Conservation (phyloP, 2,888 invertebrate genomes). For the Belgica antarctica region DNA sequence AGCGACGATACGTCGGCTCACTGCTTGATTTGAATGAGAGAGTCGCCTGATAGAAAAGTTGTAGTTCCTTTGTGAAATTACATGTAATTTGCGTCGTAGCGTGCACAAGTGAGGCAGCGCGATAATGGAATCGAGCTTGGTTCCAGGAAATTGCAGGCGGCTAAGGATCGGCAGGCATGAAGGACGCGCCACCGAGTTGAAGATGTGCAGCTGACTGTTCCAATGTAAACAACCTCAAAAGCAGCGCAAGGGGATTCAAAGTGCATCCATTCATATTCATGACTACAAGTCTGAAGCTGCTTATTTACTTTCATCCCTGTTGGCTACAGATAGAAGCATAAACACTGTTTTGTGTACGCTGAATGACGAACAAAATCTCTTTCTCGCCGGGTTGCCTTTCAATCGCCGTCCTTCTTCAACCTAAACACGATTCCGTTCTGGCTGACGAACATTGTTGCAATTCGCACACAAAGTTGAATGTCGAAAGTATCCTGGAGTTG, state of each 20-base stretch:
- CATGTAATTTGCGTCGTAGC: not conserved
- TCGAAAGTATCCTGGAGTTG: conserved; percentile 36
- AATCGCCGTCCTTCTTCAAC: not conserved
- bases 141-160: conserved; percentile 1
- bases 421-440: not conserved
- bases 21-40: too few relatives aligned
- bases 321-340: not conserved
- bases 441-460: conserved; percentile 10
- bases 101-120: not conserved
- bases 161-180: not conserved
- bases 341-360: not conserved
- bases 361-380: conserved; percentile 1
- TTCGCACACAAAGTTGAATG: conserved; percentile 32
- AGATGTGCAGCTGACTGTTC: not conserved
- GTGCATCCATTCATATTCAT: too few relatives aligned
- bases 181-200: too few relatives aligned
- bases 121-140: not conserved
- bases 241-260: too few relatives aligned
- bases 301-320: not conserved
- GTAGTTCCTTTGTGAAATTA: conserved; percentile 7
- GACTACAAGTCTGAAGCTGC: not conserved
- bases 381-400: conserved; percentile 1
- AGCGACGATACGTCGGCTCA: not conserved
- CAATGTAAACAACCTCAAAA: conserved; percentile 7
- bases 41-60: conserved; percentile 4